Evolutionary conservation across 2,888 invertebrate species (phyloP).

Genomic region (Mythimna vitellina): DNA sequence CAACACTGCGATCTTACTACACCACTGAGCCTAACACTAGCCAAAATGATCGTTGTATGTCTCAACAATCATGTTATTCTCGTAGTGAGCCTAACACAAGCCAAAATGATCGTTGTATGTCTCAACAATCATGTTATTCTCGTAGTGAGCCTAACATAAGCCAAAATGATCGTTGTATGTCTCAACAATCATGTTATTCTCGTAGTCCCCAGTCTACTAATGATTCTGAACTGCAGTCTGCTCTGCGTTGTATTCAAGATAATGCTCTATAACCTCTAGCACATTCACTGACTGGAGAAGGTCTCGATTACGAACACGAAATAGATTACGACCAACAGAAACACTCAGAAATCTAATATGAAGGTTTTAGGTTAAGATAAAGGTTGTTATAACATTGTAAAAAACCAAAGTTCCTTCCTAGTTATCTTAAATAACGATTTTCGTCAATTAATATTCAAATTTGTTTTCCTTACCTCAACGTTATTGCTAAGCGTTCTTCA

Average conservation of each 20-base stretch:
- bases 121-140: slow-evolving; percentile 21
- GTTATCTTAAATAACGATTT: slow-evolving; percentile 14
- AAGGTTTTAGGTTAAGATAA: slow-evolving; percentile 8
- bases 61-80: slow-evolving; percentile 3
- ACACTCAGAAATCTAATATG: slow-evolving; percentile 10
- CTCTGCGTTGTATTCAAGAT: slow-evolving; percentile 18
- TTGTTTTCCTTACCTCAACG: slow-evolving; percentile 20
- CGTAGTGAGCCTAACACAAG: slow-evolving; percentile 12
- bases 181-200: slow-evolving; percentile 21
- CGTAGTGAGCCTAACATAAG: slow-evolving; percentile 17
- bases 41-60: slow-evolving; percentile 4
- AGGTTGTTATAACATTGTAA: slow-evolving; percentile 5
- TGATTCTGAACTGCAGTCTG: slow-evolving; percentile 19
- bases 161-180: slow-evolving; percentile 24
- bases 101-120: slow-evolving; percentile 24
- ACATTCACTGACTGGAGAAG: slow-evolving; percentile 19
- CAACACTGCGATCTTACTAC: slow-evolving; percentile 12
- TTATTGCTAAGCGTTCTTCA: slow-evolving; percentile 23
- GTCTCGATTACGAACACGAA: slow-evolving; percentile 19
- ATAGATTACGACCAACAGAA: slow-evolving; percentile 18
- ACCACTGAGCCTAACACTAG: slow-evolving; percentile 11
- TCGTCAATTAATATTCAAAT: slow-evolving; percentile 23
- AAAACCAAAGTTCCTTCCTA: slow-evolving; percentile 8
- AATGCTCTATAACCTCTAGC: background rate
- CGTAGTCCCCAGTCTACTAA: slow-evolving; percentile 12